A percentile compares a stretch with the other conserved stretches of the same genome.
Conservation (phyloP, 2,797 vertebrate species). For the Mus spretus region DNA sequence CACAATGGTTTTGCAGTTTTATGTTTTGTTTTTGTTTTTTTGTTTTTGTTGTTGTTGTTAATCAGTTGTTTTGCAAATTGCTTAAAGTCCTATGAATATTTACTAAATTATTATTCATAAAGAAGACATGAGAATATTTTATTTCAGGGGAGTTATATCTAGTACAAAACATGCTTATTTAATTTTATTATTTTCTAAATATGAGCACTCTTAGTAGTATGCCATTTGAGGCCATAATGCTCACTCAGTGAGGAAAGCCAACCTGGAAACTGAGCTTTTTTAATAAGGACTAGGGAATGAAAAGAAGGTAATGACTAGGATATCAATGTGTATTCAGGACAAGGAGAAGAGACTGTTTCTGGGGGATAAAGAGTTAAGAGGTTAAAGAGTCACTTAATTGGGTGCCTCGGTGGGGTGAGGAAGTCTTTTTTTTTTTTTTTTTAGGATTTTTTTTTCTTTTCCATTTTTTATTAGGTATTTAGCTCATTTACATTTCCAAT, state of each 20-base stretch:
- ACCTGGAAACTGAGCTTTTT: constrained; percentile 9
- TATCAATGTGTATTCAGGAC: constrained; percentile 1
- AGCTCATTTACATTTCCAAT: too few relatives aligned
- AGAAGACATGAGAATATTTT: constrained; percentile 20
- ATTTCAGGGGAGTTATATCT: constrained; percentile 42
- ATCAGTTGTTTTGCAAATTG: constrained; percentile 28
- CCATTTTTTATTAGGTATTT: too few relatives aligned
- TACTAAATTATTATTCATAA: background rate
- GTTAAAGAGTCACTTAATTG: background rate
- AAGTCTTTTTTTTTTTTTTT: too few relatives aligned
- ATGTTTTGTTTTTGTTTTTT: background rate
- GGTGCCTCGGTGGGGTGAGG: background rate
- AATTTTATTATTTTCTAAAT: background rate
- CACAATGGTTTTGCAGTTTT: background rate
- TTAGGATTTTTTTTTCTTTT: too few relatives aligned
- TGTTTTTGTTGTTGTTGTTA: background rate
- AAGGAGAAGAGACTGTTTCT: constrained; percentile 16
- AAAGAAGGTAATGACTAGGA: constrained; percentile 28
- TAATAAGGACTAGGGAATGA: background rate
- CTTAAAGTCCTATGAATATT: constrained; percentile 2
- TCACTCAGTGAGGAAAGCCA: background rate
- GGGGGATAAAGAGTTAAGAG: background rate
- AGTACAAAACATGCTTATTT: background rate
- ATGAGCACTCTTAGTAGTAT: background rate
- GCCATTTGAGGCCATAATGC: background rate